phyloP scores from a whole-genome alignment of 1,140 invertebrate genomes.

The Sinella curviseta region DNA sequence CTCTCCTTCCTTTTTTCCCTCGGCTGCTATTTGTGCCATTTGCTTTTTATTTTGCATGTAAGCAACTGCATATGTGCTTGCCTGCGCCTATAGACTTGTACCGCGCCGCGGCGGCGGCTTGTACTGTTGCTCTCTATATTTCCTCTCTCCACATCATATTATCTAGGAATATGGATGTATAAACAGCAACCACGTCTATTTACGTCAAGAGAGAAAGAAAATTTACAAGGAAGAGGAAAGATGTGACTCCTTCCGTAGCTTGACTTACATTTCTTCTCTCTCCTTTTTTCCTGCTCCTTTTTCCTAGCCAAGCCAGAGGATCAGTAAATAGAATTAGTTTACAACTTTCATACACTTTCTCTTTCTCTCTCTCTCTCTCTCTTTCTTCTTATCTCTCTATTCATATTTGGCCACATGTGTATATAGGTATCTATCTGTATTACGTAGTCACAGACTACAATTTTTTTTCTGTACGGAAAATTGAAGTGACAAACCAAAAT shows the following conservation, averaged over 20 bases:
- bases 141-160: too few species aligned
- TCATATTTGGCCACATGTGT: too few species aligned
- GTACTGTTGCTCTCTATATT: too few species aligned
- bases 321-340: conserved; percentile 15
- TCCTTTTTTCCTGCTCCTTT: not conserved
- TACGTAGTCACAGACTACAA: too few species aligned
- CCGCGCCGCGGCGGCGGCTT: too few species aligned
- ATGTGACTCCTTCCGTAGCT: conserved; percentile 22
- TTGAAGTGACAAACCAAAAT: not conserved
- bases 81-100: too few species aligned
- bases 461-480: not conserved
- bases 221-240: conserved; percentile 27
- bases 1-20: not conserved
- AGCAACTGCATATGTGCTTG: not conserved
- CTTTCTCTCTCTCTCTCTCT: too few species aligned
- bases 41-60: not conserved
- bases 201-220: conserved; percentile 21
- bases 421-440: too few species aligned
- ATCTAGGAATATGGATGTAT: not conserved
- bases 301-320: not conserved
- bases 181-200: not conserved
- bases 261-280: conserved; percentile 17
- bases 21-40: not conserved
- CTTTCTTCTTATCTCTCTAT: not conserved
- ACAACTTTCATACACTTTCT: not conserved